Evolutionary conservation across 2,888 invertebrate genomes (phyloP).

Genomic region (Heteropelma amictum): DNA sequence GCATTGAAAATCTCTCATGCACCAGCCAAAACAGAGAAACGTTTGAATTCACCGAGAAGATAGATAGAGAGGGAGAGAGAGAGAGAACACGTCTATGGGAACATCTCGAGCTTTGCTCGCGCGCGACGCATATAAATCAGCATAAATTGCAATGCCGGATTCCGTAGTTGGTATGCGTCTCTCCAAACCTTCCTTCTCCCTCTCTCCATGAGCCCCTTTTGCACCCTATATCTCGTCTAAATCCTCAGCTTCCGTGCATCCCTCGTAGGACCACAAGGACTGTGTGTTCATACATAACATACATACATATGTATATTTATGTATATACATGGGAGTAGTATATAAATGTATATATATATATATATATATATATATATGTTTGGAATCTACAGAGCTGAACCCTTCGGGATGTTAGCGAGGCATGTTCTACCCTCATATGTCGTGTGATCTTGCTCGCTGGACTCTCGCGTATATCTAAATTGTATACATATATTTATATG

Average conservation of each 20-base stretch:
- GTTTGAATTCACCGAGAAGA: slow-evolving; percentile 18
- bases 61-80: slow-evolving; percentile 19
- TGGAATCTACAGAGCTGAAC: slow-evolving; percentile 20
- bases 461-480: slow-evolving; percentile 15
- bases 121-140: slow-evolving; percentile 74
- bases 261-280: slow-evolving; percentile 1
- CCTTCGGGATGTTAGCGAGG: slow-evolving; percentile 28
- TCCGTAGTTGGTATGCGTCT: slow-evolving; percentile 71
- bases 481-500: not conserved
- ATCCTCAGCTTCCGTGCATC: not conserved
- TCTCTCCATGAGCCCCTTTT: not conserved
- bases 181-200: not conserved
- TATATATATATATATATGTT: no score
- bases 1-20: slow-evolving; percentile 15
- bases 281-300: not conserved
- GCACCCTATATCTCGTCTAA: slow-evolving; percentile 1
- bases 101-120: slow-evolving; percentile 51
- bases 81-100: slow-evolving; percentile 49
- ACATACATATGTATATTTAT: no score
- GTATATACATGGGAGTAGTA: no score
- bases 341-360: no score
- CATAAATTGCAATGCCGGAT: slow-evolving; percentile 74
- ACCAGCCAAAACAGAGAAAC: slow-evolving; percentile 2
- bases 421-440: not conserved
- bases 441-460: slow-evolving; percentile 20